Conservation (phyloP, 2,888 invertebrate species). For the Epistrophella euchroma region DNA sequence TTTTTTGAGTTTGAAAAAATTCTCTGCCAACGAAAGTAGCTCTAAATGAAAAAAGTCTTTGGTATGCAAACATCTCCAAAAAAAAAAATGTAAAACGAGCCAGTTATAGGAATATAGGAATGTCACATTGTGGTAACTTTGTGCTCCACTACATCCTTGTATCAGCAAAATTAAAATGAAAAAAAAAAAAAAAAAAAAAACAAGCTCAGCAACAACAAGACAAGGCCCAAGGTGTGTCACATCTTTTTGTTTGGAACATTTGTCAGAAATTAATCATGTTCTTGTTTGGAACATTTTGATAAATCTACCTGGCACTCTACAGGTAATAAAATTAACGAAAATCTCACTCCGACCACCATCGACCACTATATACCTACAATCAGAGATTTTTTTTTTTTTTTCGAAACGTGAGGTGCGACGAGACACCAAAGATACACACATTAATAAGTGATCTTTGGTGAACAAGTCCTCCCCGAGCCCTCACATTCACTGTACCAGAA, state of each 20-base stretch:
- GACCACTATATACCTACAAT: constrained; percentile 37
- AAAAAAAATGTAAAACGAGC: constrained; percentile 25
- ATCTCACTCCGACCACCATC: constrained; percentile 75
- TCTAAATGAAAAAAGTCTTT: constrained; percentile 52
- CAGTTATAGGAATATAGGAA: constrained; percentile 20
- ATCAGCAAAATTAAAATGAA: constrained; percentile 16
- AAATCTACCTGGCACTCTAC: constrained; percentile 76
- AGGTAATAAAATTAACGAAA: constrained; percentile 76
- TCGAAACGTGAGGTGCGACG: constrained; percentile 63
- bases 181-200: constrained; percentile 32
- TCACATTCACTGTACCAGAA: constrained; percentile 29
- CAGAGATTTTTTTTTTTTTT: constrained; percentile 39
- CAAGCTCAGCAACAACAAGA: constrained; percentile 52
- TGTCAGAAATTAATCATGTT: constrained; percentile 84
- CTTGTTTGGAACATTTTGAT: constrained; percentile 78
- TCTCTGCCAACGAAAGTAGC: no score
- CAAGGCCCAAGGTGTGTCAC: constrained; percentile 80
- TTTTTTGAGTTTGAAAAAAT: no score
- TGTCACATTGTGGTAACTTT: neutral
- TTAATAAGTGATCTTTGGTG: constrained; percentile 68
- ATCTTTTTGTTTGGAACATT: constrained; percentile 83
- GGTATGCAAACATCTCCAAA: constrained; percentile 18
- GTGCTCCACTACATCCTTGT: constrained; percentile 42
- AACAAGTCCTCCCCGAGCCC: constrained; percentile 59
- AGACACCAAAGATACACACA: constrained; percentile 67